Percentiles rank a stretch among this genome's conserved stretches.
phyloP scores from a whole-genome alignment of 2,888 invertebrate genomes.

The Brassicogethes aeneus region DNA sequence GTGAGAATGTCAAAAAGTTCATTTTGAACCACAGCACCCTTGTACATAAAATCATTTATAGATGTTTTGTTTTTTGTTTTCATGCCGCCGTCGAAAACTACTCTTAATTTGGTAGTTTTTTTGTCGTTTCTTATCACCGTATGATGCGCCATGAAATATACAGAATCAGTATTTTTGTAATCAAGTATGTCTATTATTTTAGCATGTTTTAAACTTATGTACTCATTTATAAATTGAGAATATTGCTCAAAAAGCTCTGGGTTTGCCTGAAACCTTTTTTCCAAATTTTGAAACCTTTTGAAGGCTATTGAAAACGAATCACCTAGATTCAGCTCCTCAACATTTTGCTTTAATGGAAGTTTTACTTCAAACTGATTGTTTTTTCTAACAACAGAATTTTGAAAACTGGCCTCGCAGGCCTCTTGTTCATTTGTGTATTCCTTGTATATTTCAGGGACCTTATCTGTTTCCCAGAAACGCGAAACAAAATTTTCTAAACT shows the following conservation, averaged over 20 bases:
- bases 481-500: not conserved
- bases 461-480: not conserved
- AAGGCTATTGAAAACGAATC: no score
- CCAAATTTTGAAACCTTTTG: not conserved
- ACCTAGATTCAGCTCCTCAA: not conserved
- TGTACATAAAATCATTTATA: not conserved
- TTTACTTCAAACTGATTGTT: not conserved
- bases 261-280: not conserved
- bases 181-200: not conserved
- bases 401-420: not conserved
- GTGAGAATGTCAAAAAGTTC: not conserved
- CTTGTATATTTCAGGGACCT: not conserved
- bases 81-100: no score
- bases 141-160: not conserved
- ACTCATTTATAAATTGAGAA: not conserved
- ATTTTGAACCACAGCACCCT: no score
- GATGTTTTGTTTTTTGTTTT: no score
- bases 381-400: not conserved
- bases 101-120: not conserved
- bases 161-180: not conserved
- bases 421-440: not conserved
- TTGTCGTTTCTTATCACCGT: not conserved
- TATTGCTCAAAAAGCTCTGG: not conserved
- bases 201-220: not conserved
- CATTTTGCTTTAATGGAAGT: not conserved